These are phyloP conservation scores for Apamea epomidion DNA, from an alignment of 2,888 invertebrate species.

Conservation along the genomic window DNA sequence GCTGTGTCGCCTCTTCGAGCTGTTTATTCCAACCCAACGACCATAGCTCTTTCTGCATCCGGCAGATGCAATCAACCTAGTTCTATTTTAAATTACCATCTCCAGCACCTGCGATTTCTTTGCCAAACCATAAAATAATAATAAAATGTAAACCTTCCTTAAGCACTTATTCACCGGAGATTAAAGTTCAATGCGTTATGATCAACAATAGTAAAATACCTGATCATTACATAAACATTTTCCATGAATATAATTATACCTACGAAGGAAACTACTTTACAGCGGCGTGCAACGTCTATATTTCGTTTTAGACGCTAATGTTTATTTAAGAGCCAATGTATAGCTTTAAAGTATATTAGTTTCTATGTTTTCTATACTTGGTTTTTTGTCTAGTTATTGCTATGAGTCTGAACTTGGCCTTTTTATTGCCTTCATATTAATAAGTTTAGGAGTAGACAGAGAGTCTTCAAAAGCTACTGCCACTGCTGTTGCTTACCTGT, in stretches of 20 bases:
- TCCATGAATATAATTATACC: conserved; percentile 65
- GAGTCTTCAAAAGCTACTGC: neutral
- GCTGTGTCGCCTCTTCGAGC: neutral
- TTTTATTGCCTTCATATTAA: neutral
- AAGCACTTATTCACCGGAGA: conserved; percentile 61
- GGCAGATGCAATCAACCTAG: conserved; percentile 15
- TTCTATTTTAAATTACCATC: conserved; percentile 15
- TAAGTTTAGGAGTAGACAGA: neutral
- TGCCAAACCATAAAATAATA: conserved; percentile 13
- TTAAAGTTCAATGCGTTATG: conserved; percentile 68
- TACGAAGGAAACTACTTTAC: conserved; percentile 53
- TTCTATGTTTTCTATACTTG: neutral
- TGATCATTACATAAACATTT: conserved; percentile 64
- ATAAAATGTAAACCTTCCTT: conserved; percentile 51
- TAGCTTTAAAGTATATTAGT: neutral
- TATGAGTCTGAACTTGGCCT: neutral
- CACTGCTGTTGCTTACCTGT: neutral
- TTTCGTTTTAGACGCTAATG: conserved; percentile 62
- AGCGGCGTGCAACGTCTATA: conserved; percentile 35
- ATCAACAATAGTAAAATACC: conserved; percentile 66
- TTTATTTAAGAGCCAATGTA: conserved; percentile 50
- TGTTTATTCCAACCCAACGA: neutral
- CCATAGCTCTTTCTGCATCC: neutral
- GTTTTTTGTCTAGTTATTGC: neutral
- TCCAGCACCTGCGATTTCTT: conserved; percentile 18